These are phyloP conservation scores for Phymastichus coffea DNA, from an alignment of 1,140 invertebrate genomes.

Conservation along the genomic window DNA sequence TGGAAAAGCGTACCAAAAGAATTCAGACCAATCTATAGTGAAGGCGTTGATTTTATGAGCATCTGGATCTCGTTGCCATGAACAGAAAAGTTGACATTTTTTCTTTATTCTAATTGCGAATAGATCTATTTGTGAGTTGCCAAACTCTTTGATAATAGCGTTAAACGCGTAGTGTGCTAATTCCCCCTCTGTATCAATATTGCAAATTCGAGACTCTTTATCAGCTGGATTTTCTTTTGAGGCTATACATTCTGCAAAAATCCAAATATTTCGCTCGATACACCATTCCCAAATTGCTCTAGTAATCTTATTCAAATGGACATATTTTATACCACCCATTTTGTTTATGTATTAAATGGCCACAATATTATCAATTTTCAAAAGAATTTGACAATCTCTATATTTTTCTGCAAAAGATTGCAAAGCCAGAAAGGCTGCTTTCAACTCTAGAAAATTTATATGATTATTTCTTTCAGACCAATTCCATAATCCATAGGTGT, in stretches of 20 bases:
- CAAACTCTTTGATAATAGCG: conserved; percentile 5
- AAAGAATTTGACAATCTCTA: conserved; percentile 33
- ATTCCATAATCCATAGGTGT: conserved; percentile 37
- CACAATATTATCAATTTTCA: conserved; percentile 32
- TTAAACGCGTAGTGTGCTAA: conserved; percentile 14
- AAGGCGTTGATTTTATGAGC: neutral
- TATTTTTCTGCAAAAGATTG: conserved; percentile 40
- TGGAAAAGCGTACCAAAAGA: neutral
- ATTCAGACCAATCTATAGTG: neutral
- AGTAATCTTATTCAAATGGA: conserved; percentile 17
- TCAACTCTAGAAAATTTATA: conserved; percentile 47
- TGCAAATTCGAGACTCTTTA: conserved; percentile 11
- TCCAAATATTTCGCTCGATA: conserved; percentile 20
- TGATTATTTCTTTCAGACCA: conserved; percentile 24
- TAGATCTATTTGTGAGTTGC: conserved; percentile 2
- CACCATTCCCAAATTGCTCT: conserved; percentile 26
- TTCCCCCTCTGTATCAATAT: conserved; percentile 23
- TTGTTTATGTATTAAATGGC: conserved; percentile 32
- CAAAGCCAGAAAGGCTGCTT: conserved; percentile 40
- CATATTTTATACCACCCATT: conserved; percentile 27
- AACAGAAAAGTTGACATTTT: neutral
- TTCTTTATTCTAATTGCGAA: conserved; percentile 16
- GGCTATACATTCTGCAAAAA: conserved; percentile 11
- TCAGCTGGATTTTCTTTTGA: conserved; percentile 13
- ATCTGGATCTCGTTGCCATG: conserved; percentile 1